Evolutionary conservation across 2,113 vertebrate genomes (phyloP).

Genomic region (Orientallactaga bullata): DNA sequence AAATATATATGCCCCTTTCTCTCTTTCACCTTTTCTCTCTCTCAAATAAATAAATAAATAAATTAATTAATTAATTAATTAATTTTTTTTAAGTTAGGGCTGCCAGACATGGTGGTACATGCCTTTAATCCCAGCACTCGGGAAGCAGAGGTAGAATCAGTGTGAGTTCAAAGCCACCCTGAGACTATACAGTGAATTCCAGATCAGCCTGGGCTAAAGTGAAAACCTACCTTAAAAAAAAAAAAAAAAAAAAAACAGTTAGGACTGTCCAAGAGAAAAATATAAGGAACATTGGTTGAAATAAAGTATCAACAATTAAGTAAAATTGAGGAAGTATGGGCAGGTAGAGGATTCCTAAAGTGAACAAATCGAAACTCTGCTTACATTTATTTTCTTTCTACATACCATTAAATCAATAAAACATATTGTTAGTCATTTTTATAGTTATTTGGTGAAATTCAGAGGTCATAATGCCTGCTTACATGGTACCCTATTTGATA

Average conservation of each 20-base stretch:
- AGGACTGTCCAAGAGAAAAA: slow-evolving; percentile 16
- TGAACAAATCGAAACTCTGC: background rate
- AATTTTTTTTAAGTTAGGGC: too few relatives aligned
- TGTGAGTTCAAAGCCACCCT: too few relatives aligned
- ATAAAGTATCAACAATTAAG: slow-evolving; percentile 21
- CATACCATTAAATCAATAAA: background rate
- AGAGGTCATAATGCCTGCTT: background rate
- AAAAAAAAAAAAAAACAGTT: background rate
- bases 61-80: too few relatives aligned
- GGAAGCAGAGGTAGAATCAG: too few relatives aligned
- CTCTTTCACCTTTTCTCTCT: too few relatives aligned
- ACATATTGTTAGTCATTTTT: slow-evolving; percentile 35
- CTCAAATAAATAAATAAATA: too few relatives aligned
- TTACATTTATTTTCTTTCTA: slow-evolving; percentile 21
- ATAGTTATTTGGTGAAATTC: slow-evolving; percentile 19
- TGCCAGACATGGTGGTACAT: too few relatives aligned
- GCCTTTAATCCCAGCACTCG: too few relatives aligned
- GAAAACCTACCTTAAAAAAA: too few relatives aligned
- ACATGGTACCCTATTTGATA: background rate
- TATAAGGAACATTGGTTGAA: background rate
- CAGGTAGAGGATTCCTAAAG: background rate
- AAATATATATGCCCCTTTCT: too few relatives aligned
- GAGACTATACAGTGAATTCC: too few relatives aligned
- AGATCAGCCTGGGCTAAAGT: too few relatives aligned
- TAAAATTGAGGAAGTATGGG: slow-evolving; percentile 9